A percentile compares a stretch with the other conserved stretches of the same genome.
These are phyloP conservation scores for Heteromyza rotundicornis DNA, from an alignment of 2,888 invertebrate species.

Conservation along the genomic window DNA sequence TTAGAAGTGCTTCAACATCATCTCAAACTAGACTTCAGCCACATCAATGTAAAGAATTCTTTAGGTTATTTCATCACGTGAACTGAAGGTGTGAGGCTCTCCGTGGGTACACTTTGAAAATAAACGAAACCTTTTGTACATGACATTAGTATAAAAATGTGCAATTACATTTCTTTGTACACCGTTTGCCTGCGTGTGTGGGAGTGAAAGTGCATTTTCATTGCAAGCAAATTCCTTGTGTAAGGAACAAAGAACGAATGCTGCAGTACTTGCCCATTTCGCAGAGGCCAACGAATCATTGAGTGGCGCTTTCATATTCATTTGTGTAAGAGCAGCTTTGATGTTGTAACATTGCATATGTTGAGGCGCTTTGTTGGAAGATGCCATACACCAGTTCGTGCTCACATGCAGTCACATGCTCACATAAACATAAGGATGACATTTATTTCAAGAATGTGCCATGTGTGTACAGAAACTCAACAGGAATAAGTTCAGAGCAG, in stretches of 20 bases:
- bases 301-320: constrained; percentile 24
- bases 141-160: too few relatives aligned
- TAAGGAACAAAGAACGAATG: too few relatives aligned
- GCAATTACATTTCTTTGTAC: too few relatives aligned
- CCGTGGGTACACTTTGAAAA: too few relatives aligned
- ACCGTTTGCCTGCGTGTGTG: background rate
- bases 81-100: too few relatives aligned
- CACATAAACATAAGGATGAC: background rate
- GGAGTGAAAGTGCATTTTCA: background rate
- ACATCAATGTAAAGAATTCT: too few relatives aligned
- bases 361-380: constrained; percentile 9
- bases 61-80: too few relatives aligned
- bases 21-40: too few relatives aligned
- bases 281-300: constrained; percentile 20
- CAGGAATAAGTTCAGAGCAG: too few relatives aligned
- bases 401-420: background rate
- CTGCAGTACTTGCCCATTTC: background rate
- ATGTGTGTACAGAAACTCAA: background rate
- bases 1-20: too few relatives aligned
- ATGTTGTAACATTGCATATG: constrained; percentile 10
- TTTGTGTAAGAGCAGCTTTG: background rate
- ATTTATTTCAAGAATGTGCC: background rate
- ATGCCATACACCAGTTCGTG: constrained; percentile 1
- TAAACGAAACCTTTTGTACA: too few relatives aligned
- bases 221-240: background rate